phyloP scores from a whole-genome alignment of 2,113 vertebrate species.

The Oncorhynchus masou region DNA sequence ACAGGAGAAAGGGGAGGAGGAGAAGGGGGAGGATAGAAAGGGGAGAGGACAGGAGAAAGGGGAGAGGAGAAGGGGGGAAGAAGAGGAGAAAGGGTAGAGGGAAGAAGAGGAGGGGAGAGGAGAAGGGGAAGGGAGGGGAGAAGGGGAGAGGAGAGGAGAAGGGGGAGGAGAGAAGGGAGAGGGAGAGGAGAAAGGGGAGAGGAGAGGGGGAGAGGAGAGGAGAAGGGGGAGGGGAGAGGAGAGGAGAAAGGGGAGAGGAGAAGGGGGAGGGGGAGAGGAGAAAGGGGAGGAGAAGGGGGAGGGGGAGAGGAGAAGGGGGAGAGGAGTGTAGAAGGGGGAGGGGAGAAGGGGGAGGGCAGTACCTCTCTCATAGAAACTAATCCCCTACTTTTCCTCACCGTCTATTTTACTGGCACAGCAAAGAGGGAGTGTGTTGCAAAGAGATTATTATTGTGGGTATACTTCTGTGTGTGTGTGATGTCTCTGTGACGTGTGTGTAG shows the following conservation, averaged over 20 bases:
- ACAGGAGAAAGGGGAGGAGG: neutral
- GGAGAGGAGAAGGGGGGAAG: neutral
- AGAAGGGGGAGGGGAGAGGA: neutral
- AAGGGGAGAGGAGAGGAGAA: neutral
- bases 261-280: slow-evolving; percentile 26
- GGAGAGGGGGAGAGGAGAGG: neutral
- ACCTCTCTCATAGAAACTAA: slow-evolving; percentile 57
- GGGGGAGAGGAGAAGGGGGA: slow-evolving; percentile 45
- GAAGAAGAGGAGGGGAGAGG: neutral
- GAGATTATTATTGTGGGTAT: slow-evolving; percentile 12
- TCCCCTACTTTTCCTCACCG: slow-evolving; percentile 25
- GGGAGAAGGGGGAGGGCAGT: slow-evolving; percentile 2
- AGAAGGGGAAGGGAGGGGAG: slow-evolving; percentile 11
- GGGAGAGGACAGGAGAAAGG: neutral
- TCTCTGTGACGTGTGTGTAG: neutral
- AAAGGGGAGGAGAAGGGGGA: slow-evolving; percentile 24
- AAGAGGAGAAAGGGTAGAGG: no score
- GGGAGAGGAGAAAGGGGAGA: neutral
- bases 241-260: neutral
- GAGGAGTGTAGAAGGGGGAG: neutral
- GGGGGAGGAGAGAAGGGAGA: slow-evolving; percentile 1
- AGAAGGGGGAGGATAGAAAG: neutral
- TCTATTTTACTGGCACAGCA: slow-evolving; percentile 40
- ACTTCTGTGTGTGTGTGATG: slow-evolving; percentile 26
- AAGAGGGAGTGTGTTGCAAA: slow-evolving; percentile 7